phyloP scores from a whole-genome alignment of 2,113 vertebrate genomes.

The Plecotus auritus region DNA sequence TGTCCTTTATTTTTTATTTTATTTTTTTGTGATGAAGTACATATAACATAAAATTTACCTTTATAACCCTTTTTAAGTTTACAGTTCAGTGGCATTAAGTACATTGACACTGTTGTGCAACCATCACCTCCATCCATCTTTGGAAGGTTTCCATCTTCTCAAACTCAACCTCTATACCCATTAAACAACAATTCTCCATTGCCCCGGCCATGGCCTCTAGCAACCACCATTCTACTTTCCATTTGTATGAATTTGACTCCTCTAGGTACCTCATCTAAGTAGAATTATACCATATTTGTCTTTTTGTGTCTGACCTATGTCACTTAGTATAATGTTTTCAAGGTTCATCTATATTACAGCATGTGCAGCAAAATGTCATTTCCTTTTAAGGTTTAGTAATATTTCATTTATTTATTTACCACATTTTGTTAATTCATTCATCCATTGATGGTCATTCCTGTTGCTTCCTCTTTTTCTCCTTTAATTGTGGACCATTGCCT shows the following conservation, averaged over 20 bases:
- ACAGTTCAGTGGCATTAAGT: background rate
- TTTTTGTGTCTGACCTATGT: background rate
- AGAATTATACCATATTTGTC: background rate
- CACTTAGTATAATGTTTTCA: background rate
- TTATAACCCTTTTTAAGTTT: background rate
- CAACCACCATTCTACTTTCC: background rate
- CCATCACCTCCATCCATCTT: background rate
- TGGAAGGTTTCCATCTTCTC: background rate
- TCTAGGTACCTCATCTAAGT: background rate
- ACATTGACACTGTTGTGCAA: background rate
- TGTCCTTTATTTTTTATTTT: background rate
- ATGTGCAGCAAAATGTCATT: background rate
- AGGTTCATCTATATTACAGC: background rate
- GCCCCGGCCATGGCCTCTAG: accelerated
- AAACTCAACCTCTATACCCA: background rate
- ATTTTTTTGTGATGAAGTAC: background rate
- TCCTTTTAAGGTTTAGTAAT: background rate
- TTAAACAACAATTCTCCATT: background rate
- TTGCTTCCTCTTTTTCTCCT: background rate
- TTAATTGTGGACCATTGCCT: background rate
- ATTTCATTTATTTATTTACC: background rate
- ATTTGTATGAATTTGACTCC: background rate
- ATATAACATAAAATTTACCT: background rate
- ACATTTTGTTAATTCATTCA: background rate
- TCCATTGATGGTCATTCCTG: background rate